phyloP scores from a whole-genome alignment of 2,113 vertebrate species.

The Pseudorectes ferrugineus region DNA sequence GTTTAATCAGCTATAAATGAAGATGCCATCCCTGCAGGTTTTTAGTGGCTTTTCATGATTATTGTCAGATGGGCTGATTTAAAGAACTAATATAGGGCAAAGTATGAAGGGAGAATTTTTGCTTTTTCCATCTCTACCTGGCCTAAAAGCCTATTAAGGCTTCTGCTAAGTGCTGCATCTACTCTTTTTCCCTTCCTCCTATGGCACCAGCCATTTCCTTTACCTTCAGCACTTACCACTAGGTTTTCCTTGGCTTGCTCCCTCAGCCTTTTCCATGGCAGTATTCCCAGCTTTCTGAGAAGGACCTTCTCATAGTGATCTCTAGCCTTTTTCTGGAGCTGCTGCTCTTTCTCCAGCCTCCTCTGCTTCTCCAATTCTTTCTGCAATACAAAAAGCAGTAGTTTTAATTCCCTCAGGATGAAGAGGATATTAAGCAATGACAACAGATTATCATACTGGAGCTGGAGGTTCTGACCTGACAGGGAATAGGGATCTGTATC shows the following conservation, averaged over 20 bases:
- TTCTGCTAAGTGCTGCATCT: background rate
- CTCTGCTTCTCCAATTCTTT: slow-evolving; percentile 84
- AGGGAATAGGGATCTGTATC: background rate
- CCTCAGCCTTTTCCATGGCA: slow-evolving; percentile 85
- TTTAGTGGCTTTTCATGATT: background rate
- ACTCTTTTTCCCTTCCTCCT: background rate
- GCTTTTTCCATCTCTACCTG: background rate
- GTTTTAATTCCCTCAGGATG: background rate
- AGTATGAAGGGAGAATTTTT: background rate
- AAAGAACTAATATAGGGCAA: background rate
- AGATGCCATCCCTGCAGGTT: background rate
- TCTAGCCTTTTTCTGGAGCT: slow-evolving; percentile 73
- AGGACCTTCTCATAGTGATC: slow-evolving; percentile 77
- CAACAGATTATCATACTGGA: background rate
- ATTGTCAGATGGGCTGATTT: background rate
- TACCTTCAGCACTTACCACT: slow-evolving; percentile 68
- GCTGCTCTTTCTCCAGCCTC: slow-evolving; percentile 72
- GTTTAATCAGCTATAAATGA: background rate
- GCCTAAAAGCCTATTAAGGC: background rate
- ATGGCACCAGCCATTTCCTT: background rate
- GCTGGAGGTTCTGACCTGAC: background rate
- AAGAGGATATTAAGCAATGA: background rate
- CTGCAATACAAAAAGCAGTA: slow-evolving; percentile 59
- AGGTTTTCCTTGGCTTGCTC: slow-evolving; percentile 67
- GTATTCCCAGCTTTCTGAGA: slow-evolving; percentile 77